Percentiles rank a stretch among this genome's conserved stretches.
phyloP scores from a whole-genome alignment of 2,888 invertebrate species.

The Gasteruption jaculator region DNA sequence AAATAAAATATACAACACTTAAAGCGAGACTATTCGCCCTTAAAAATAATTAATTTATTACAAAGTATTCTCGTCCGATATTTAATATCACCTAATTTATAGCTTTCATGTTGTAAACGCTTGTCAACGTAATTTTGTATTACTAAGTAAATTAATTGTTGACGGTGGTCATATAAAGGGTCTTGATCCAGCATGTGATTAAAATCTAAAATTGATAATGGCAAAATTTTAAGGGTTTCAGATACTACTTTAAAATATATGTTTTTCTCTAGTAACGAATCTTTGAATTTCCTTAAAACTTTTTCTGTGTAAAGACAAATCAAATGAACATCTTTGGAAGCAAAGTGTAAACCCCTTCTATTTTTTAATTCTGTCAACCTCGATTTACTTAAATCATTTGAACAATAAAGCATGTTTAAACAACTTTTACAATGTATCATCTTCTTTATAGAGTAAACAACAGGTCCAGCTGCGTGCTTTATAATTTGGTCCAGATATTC shows the following conservation, averaged over 20 bases:
- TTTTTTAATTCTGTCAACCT: conserved; percentile 13
- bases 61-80: too few relatives aligned
- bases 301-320: conserved; percentile 13
- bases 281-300: conserved; percentile 3
- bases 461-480: conserved; percentile 13
- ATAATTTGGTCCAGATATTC: conserved; percentile 14
- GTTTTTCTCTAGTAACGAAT: conserved; percentile 1
- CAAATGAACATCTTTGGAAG: conserved; percentile 11
- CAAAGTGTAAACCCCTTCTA: conserved; percentile 16
- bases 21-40: too few relatives aligned
- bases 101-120: conserved; percentile 4
- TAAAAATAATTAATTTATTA: too few relatives aligned
- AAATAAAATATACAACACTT: not conserved
- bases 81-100: not conserved
- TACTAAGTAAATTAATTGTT: conserved; percentile 10
- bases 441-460: conserved; percentile 13
- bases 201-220: conserved; percentile 9
- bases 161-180: conserved; percentile 10
- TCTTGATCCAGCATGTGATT: conserved; percentile 10
- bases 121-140: conserved; percentile 6
- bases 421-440: conserved; percentile 14
- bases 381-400: conserved; percentile 1
- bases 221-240: conserved; percentile 15
- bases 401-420: conserved; percentile 6
- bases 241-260: conserved; percentile 9